Evolutionary conservation across 1,140 invertebrate species (phyloP).

Genomic region (Conopomorpha cramerella): DNA sequence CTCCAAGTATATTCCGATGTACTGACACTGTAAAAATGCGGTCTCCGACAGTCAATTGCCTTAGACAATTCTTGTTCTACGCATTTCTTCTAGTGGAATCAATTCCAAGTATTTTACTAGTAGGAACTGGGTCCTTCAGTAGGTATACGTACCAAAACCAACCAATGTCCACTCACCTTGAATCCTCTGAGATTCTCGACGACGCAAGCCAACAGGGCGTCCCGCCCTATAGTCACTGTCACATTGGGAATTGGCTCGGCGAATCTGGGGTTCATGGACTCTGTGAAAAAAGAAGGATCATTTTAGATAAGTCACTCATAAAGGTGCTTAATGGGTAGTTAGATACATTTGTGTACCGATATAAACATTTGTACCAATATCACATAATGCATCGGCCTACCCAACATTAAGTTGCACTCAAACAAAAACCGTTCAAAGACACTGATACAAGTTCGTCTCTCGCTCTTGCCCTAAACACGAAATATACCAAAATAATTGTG

Average conservation of each 20-base stretch:
- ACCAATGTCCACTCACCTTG: no score
- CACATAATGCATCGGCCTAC: no score
- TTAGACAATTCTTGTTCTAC: background rate
- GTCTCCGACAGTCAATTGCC: no score
- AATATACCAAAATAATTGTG: no score
- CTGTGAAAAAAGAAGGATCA: conserved; percentile 35
- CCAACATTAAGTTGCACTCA: no score
- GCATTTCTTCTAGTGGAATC: background rate
- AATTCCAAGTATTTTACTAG: background rate
- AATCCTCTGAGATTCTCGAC: conserved; percentile 90
- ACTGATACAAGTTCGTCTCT: no score
- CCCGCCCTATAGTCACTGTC: conserved; percentile 86
- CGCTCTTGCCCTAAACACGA: no score
- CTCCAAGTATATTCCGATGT: background rate
- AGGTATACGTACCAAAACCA: no score
- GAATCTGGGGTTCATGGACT: conserved; percentile 74
- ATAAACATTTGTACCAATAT: background rate
- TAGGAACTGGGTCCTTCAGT: background rate
- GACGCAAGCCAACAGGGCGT: conserved; percentile 89
- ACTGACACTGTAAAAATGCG: background rate
- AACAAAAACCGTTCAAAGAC: no score
- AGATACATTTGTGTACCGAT: background rate
- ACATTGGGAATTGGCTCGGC: conserved; percentile 92
- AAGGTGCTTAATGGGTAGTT: background rate
- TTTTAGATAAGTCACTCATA: conserved; percentile 5